Conservation (phyloP, 92 coral and sea anemone genomes). For the Virgularia gustaviana region DNA sequence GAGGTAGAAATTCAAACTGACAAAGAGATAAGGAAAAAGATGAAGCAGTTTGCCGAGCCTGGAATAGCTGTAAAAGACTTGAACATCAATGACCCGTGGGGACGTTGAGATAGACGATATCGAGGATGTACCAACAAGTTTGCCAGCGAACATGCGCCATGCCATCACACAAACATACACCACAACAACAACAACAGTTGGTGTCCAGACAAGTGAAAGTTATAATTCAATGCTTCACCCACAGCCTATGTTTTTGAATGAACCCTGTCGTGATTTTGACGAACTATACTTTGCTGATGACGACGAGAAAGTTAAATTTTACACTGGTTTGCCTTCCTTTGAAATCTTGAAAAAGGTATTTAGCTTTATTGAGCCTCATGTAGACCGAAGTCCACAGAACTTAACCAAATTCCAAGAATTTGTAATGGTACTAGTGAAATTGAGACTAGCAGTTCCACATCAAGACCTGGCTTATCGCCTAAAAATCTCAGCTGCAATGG, state of each 20-base stretch:
- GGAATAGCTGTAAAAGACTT: neutral
- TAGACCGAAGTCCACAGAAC: slow-evolving; percentile 9
- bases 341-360: neutral
- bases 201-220: neutral
- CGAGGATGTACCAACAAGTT: neutral
- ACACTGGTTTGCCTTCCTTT: too few relatives aligned
- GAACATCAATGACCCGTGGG: too few relatives aligned
- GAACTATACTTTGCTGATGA: neutral
- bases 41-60: neutral
- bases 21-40: neutral
- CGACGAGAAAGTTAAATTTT: neutral
- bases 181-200: neutral
- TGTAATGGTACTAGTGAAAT: slow-evolving; percentile 41
- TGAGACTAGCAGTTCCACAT: slow-evolving; percentile 40
- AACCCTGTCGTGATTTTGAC: neutral
- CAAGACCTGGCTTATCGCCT: slow-evolving; percentile 57
- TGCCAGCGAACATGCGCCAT: too few relatives aligned
- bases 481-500: slow-evolving; percentile 43
- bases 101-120: neutral
- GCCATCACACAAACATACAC: too few relatives aligned
- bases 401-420: slow-evolving; percentile 46
- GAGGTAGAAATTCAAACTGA: neutral
- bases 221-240: neutral
- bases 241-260: neutral
- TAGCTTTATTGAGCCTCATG: slow-evolving; percentile 30